Base-by-base conservation (phyloP, 2,113 vertebrate species). In the Microtus montanus region DNA sequence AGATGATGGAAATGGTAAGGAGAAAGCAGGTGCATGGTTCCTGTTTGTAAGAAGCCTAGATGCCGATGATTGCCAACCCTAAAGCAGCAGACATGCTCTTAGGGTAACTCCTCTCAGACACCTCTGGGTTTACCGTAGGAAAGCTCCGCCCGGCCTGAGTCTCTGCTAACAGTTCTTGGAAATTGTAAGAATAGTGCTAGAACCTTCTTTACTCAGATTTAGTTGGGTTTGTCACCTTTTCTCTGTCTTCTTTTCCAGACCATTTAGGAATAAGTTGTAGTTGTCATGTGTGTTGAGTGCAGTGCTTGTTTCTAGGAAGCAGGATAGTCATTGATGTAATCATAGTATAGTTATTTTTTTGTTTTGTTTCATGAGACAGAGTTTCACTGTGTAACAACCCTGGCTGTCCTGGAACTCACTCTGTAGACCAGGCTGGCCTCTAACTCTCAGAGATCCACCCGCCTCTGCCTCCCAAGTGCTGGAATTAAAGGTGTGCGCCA, bases 1-100 rank as follows among this genome's bases (percentile, higher is more conserved):
- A 99, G 98, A 99, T 99, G 99, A 99, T 99, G 99, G 99, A 99
- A 98, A 99, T 99, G 99, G 99, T 99, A 98, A 98, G 49, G 78
- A 73, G 83, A 70, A 80, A 93, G 63, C 38, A 91, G 95, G 88
- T 90, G 5, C 79, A 52, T 92, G 87, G 17, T 19, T 28, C 58
- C 1, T 92, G 64, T 87, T 87, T 86, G 49, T 2, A 71, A 71
- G 64, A 83, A 6, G 4, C 87, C 78, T 77, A 63, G 92, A 93
- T 91, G 47, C 58, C 84, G 22, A 49, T 54, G 86, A 7, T 87
- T 74, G 11, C 7, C 91, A 52, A 52, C 87, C 61, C 66, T 90
- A 89, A 75, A 79, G 77, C 22, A 83, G 30, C 66, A 89, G 63
- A 90, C 73, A 77, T 83, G 12, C 49, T 87, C 19, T 89, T 20